Percentiles rank a stretch among this genome's conserved stretches.
These are phyloP conservation scores for Nematostella vectensis DNA, from an alignment of 92 coral and sea anemone genomes.

Conservation along the genomic window DNA sequence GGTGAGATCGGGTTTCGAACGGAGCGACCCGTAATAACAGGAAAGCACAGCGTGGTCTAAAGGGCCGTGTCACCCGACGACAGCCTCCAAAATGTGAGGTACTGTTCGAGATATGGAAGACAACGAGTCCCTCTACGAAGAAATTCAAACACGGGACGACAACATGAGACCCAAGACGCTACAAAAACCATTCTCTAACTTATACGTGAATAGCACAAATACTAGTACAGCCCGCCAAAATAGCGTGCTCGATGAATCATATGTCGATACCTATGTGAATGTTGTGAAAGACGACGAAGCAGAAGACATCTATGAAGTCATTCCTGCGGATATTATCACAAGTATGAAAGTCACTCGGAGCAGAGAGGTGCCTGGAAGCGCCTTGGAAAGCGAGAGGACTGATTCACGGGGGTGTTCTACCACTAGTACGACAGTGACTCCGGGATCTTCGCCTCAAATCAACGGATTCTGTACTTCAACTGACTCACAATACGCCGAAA, in stretches of 20 bases:
- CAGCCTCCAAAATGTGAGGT: constrained; percentile 35
- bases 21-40: no score
- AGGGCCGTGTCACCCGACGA: constrained; percentile 38
- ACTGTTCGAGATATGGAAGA: constrained; percentile 28
- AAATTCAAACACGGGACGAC: constrained; percentile 19
- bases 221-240: background rate
- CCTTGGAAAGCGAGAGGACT: constrained; percentile 9
- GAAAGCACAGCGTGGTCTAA: no score
- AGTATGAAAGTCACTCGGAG: constrained; percentile 21
- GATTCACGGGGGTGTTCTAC: constrained; percentile 6
- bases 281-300: constrained; percentile 28
- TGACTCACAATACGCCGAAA: constrained; percentile 78
- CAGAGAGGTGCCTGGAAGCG: constrained; percentile 53
- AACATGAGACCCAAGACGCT: constrained; percentile 10
- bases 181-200: constrained; percentile 4
- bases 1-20: no score
- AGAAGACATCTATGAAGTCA: constrained; percentile 75
- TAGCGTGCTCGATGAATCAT: constrained; percentile 6
- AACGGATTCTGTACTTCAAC: constrained; percentile 19
- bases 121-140: constrained; percentile 39
- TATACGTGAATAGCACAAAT: constrained; percentile 8
- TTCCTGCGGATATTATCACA: constrained; percentile 60
- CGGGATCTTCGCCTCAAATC: constrained; percentile 14
- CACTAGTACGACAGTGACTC: constrained; percentile 13
- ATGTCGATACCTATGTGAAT: constrained; percentile 11